Percentiles rank a stretch among this genome's conserved stretches.
phyloP scores from a whole-genome alignment of 2,113 vertebrate genomes.

The Neolamprologus toae region DNA sequence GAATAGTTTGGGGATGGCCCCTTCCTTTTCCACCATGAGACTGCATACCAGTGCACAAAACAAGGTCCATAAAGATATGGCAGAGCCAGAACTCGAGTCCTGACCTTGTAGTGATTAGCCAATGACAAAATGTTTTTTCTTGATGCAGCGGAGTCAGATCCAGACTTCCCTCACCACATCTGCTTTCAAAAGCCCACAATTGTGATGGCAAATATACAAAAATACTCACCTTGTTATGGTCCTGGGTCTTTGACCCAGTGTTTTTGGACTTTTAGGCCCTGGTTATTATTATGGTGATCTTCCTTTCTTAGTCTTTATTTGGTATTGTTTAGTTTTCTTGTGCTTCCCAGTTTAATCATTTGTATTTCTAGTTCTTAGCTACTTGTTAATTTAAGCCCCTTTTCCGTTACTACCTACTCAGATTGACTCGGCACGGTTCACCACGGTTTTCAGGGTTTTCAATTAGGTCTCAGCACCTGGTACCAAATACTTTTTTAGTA shows the following conservation, averaged over 20 bases:
- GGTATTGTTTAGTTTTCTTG: not conserved
- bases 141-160: not conserved
- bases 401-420: not conserved
- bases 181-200: not conserved
- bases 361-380: not conserved
- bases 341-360: not conserved
- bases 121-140: not conserved
- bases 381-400: not conserved
- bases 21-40: not conserved
- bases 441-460: not conserved
- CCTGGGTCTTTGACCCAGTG: not conserved
- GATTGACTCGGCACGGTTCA: not conserved
- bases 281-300: not conserved
- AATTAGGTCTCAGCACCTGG: not conserved
- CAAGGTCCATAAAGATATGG: not conserved
- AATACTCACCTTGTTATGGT: not conserved
- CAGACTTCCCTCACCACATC: not conserved
- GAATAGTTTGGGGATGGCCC: not conserved
- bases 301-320: not conserved
- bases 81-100: not conserved
- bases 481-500: not conserved
- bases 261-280: not conserved
- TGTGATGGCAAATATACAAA: not conserved
- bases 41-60: not conserved
- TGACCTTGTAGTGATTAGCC: not conserved